Percentiles rank a stretch among this genome's conserved stretches.
Conservation (phyloP, 1,140 invertebrate species). For the Zaprionus kolodkinae region DNA sequence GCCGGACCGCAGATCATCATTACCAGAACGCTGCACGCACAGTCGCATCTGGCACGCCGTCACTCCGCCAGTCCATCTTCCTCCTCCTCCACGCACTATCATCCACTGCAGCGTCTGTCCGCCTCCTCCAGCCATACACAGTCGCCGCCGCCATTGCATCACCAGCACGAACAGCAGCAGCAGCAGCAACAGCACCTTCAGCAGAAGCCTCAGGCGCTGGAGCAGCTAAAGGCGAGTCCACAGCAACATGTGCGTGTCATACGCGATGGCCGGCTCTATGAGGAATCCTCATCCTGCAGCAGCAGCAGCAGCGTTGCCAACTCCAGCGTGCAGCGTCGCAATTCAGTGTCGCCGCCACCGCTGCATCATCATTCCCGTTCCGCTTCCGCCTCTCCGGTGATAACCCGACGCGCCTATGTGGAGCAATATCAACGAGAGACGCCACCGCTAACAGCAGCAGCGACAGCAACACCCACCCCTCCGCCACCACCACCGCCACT, state of each 20-base stretch:
- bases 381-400: slow-evolving; percentile 69
- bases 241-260: slow-evolving; percentile 78
- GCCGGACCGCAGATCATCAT: slow-evolving; percentile 72
- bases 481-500: slow-evolving; percentile 50
- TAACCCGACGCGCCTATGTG: slow-evolving; percentile 52
- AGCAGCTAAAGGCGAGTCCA: slow-evolving; percentile 10
- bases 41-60: slow-evolving; percentile 63
- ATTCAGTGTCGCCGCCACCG: slow-evolving; percentile 78
- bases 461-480: slow-evolving; percentile 23
- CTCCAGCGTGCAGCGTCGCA: slow-evolving; percentile 47
- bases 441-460: slow-evolving; percentile 54
- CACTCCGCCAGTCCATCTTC: slow-evolving; percentile 68
- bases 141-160: slow-evolving; percentile 72
- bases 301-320: slow-evolving; percentile 11
- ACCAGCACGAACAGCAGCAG: slow-evolving; percentile 59
- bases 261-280: slow-evolving; percentile 77
- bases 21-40: slow-evolving; percentile 63
- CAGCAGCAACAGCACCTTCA: slow-evolving; percentile 38
- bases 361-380: slow-evolving; percentile 76
- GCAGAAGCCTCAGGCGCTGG: neutral
- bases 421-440: slow-evolving; percentile 64
- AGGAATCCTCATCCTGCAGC: slow-evolving; percentile 42
- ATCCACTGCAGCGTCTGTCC: slow-evolving; percentile 33
- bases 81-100: slow-evolving; percentile 54
- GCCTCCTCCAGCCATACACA: neutral